Evolutionary conservation across 1,140 invertebrate genomes (phyloP).

Genomic region (Heliothis virescens): DNA sequence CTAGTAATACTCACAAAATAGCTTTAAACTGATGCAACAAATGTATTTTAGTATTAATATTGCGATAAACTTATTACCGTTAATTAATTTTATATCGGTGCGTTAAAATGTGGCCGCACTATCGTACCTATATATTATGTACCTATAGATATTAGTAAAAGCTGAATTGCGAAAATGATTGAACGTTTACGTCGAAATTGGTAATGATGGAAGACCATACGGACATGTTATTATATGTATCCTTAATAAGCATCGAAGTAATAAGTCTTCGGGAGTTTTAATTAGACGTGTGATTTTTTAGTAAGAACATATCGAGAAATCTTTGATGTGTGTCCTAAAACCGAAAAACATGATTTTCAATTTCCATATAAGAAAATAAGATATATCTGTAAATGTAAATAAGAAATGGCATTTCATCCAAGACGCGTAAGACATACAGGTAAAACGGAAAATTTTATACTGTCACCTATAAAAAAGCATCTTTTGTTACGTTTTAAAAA

Average conservation of each 20-base stretch:
- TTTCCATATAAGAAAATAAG: too few relatives aligned
- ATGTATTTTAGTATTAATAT: background rate
- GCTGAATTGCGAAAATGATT: too few relatives aligned
- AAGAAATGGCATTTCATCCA: background rate
- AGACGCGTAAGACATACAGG: constrained; percentile 2
- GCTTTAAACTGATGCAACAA: background rate
- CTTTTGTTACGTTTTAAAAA: constrained; percentile 40
- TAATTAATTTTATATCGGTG: constrained; percentile 5
- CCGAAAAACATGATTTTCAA: too few relatives aligned
- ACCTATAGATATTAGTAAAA: background rate
- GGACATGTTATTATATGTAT: too few relatives aligned
- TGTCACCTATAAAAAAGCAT: constrained; percentile 28
- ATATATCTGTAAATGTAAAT: background rate
- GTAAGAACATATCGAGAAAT: too few relatives aligned
- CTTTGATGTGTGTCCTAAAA: too few relatives aligned
- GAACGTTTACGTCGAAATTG: too few relatives aligned
- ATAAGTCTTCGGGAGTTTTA: too few relatives aligned
- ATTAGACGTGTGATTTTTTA: too few relatives aligned
- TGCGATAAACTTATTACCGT: constrained; percentile 6
- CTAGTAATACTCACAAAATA: background rate
- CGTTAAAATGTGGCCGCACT: constrained; percentile 11
- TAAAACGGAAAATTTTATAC: constrained; percentile 27
- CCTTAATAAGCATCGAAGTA: too few relatives aligned
- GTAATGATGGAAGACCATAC: too few relatives aligned
- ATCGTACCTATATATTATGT: too few relatives aligned